Base-by-base conservation (phyloP, 2,113 vertebrate genomes). In the Neolamprologus fasciatus region DNA sequence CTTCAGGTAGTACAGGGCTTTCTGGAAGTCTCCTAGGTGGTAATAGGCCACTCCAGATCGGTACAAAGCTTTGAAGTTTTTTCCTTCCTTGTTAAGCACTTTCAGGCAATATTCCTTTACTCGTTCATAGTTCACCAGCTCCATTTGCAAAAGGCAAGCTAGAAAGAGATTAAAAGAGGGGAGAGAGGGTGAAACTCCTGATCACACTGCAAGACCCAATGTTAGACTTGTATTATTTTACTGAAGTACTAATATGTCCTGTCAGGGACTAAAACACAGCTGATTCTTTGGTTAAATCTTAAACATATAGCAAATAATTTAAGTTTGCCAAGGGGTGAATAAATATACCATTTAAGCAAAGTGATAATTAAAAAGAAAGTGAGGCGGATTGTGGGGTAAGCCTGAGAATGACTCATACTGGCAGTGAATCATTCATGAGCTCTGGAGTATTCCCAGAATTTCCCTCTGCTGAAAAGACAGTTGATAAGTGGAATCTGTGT, bases 101-200 rank as follows among this genome's bases (percentile, higher is more conserved):
- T 99, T 99, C 93, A 99, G 97, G 84, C 99, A 99, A 90, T 99
- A 99, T 73, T 99, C 99, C 94, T 99, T 99, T 90, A 99, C 99
- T 6, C 98, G 96, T 80, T 99, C 99, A 1, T 99, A 99, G 95
- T 99, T 99, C 86, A 99, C 99, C 95, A 99, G 96, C 96, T 99
- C 99, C 12, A 99, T 99, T 95, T 99, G 99, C 91, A 99, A 96
- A 80, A 99, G 97, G 93, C 99, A 99, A 31, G 98, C 99, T 99
- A 5, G 12, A 81, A 9, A 28, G 13, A 45, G 21, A 54, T 2
- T 9, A 19, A 13, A 8, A 80, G 6, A 11, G n/a, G 11, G 8
- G 10, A 83, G 9, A 42, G 8, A 14, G 11, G 19, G 26, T 0
- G 14, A 73, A 54, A 54, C 26, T 23, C 55, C 6, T 47, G 84